Conservation (phyloP, 2,888 invertebrate genomes). For the Ceramica pisi region DNA sequence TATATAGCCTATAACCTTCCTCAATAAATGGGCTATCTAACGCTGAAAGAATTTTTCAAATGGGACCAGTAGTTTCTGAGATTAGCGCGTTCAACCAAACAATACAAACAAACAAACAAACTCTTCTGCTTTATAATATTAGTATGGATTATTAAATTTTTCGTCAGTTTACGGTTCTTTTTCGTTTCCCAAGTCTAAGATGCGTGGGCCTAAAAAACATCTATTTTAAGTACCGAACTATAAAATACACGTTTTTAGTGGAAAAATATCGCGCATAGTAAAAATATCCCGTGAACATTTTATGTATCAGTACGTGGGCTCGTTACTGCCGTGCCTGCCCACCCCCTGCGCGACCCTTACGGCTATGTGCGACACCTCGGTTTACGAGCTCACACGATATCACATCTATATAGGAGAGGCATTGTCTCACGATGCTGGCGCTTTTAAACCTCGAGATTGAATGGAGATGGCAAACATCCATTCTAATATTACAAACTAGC, state of each 20-base stretch:
- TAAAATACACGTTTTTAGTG: slow-evolving; percentile 55
- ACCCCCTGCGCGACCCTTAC: slow-evolving; percentile 39
- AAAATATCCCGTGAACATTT: slow-evolving; percentile 47
- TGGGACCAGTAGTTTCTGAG: no score
- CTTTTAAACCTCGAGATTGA: slow-evolving; percentile 53
- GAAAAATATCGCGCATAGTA: slow-evolving; percentile 56
- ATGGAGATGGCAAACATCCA: slow-evolving; percentile 15
- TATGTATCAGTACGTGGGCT: slow-evolving; percentile 41
- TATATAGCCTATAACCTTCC: no score
- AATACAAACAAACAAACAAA: no score
- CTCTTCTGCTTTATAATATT: no score
- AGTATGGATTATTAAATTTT: no score
- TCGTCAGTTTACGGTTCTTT: no score
- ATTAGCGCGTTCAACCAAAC: no score
- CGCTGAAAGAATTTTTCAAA: no score
- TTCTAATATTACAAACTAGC: no score
- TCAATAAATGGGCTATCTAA: no score
- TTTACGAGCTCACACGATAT: slow-evolving; percentile 52
- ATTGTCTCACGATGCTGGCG: slow-evolving; percentile 10
- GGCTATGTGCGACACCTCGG: slow-evolving; percentile 39
- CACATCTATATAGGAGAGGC: slow-evolving; percentile 14
- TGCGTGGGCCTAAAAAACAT: background rate
- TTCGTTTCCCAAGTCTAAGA: background rate
- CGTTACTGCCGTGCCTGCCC: slow-evolving; percentile 35
- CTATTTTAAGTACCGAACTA: slow-evolving; percentile 44